Percentiles rank a stretch among this genome's conserved stretches.
These are phyloP conservation scores for Morone saxatilis DNA, from an alignment of 2,113 vertebrate species.

Conservation along the genomic window DNA sequence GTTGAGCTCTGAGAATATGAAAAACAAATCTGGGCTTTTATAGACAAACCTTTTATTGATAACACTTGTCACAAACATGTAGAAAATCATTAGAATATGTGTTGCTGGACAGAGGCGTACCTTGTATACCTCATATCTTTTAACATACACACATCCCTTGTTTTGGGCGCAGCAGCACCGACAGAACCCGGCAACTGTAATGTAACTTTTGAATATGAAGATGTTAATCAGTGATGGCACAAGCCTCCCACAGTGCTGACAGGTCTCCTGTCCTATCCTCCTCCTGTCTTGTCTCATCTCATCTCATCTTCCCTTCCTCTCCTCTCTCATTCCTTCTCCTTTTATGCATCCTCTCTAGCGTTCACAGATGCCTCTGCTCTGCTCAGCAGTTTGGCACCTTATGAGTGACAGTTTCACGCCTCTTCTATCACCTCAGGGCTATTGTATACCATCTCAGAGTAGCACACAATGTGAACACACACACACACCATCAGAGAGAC, in stretches of 20 bases:
- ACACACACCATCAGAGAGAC: neutral
- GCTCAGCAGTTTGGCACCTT: slow-evolving; percentile 65
- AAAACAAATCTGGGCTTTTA: neutral
- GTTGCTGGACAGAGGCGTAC: neutral
- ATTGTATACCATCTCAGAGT: slow-evolving; percentile 42
- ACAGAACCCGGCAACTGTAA: neutral
- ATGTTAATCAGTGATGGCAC: slow-evolving; percentile 52
- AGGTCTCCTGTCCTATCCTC: slow-evolving; percentile 31
- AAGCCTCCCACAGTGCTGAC: slow-evolving; percentile 46
- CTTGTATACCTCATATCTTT: neutral
- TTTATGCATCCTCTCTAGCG: neutral
- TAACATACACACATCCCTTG: neutral
- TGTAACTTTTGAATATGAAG: slow-evolving; percentile 45
- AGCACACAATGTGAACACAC: slow-evolving; percentile 11
- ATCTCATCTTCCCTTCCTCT: slow-evolving; percentile 18
- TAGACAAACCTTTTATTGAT: slow-evolving; percentile 36
- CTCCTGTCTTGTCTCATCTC: slow-evolving; percentile 46
- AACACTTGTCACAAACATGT: neutral
- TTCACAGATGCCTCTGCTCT: slow-evolving; percentile 38
- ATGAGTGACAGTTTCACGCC: slow-evolving; percentile 57
- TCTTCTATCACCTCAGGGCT: slow-evolving; percentile 43
- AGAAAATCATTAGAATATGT: neutral
- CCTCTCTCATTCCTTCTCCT: neutral
- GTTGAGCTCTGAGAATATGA: neutral
- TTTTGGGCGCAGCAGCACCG: neutral